Base-by-base conservation (phyloP, 2,888 invertebrate genomes). In the Chalcis sispes region DNA sequence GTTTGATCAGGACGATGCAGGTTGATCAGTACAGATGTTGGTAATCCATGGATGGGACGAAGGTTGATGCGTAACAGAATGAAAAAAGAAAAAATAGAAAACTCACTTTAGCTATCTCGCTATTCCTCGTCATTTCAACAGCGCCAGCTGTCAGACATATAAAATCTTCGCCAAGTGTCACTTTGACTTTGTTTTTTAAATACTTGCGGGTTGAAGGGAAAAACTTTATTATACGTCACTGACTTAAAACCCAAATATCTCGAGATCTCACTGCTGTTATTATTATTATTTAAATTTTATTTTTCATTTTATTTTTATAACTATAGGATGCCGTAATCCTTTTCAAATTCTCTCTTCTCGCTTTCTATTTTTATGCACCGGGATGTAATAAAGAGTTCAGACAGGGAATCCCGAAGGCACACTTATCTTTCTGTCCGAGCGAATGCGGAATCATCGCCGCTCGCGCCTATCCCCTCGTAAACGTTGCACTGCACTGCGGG, bases 81-180 rank as follows among this genome's bases (percentile, higher is more conserved):
- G 79, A 71, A 73, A 77, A 80, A 71, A 78, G 78, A 80, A 78
- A 80, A 80, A 80, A 77, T 65, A 78, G 67, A 81, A 81, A 81
- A 82, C 81, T 80, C 82, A 83, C 82, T 82, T 83, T 82, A 82
- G 81, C 82, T 58, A 78, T 70, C 78, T 65, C 66, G 52, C 15
- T 48, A 27, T 25, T 42, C 15, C n/a, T 61, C 5, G n/a, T n/a
- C n/a, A n/a, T n/a, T n/a, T n/a, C 52, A 15, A 27, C 56, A 70
- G 62, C 27, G 40, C 61, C 65, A 61, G 64, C 56, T 69, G 56
- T 50, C 20, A 25, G 20, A n/a, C 36, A 15, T 61, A 50, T 18
- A 32, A 54, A 59, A 58, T 20, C 32, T 62, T 18, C 40, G 13
- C 46, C 42, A 10, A 72, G 10, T 70, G 50, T 48, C 64, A 48